A percentile compares a stretch with the other conserved stretches of the same genome.
Conservation (phyloP, 2,888 invertebrate genomes). For the Cephus runcator region DNA sequence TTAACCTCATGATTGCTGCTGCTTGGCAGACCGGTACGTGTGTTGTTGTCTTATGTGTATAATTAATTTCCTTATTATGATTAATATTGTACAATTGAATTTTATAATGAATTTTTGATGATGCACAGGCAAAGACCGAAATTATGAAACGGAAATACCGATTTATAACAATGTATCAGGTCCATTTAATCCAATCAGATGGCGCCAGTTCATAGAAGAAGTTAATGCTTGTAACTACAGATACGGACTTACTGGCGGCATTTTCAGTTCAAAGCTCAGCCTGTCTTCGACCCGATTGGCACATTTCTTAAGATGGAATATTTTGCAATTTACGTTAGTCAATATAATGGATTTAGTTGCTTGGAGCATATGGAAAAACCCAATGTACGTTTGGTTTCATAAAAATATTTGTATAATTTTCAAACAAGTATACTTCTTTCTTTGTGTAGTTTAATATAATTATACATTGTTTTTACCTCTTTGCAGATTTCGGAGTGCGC, state of each 20-base stretch:
- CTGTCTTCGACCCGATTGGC: neutral
- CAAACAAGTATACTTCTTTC: neutral
- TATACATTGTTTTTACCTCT: conserved; percentile 37
- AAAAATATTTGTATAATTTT: neutral
- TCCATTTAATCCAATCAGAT: conserved; percentile 78
- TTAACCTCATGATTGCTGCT: conserved; percentile 84
- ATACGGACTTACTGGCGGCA: too few relatives aligned
- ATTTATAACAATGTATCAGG: conserved; percentile 94
- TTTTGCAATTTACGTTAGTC: conserved; percentile 68
- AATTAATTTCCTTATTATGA: neutral
- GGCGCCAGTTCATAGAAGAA: neutral
- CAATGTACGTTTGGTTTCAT: conserved; percentile 33
- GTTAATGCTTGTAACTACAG: neutral
- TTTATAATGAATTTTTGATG: too few relatives aligned
- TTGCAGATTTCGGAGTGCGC: conserved; percentile 68
- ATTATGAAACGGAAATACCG: conserved; percentile 55
- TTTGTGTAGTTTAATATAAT: neutral
- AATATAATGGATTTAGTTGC: conserved; percentile 65
- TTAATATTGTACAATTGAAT: too few relatives aligned
- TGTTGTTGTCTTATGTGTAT: neutral
- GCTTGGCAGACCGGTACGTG: conserved; percentile 75
- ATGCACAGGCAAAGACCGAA: too few relatives aligned
- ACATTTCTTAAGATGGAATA: conserved; percentile 21
- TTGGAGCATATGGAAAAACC: conserved; percentile 64
- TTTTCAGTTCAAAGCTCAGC: neutral